phyloP scores from a whole-genome alignment of 92 coral and sea anemone genomes.

The Meandrina meandrites region DNA sequence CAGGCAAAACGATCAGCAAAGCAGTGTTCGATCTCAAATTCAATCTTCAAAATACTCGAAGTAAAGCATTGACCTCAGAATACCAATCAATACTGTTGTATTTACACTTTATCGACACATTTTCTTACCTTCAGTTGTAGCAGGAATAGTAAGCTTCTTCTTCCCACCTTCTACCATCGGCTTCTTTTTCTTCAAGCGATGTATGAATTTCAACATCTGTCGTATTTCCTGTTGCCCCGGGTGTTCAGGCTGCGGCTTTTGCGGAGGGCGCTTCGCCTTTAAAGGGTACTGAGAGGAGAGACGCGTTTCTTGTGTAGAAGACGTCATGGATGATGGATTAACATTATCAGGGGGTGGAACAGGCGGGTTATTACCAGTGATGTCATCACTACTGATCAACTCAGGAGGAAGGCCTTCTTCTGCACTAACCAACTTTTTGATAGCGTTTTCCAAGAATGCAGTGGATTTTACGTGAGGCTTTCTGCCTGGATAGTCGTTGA shows the following conservation, averaged over 20 bases:
- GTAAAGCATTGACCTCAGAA: no score
- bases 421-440: neutral
- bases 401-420: conserved; percentile 1
- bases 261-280: neutral
- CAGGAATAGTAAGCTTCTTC: conserved; percentile 40
- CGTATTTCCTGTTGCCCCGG: conserved; percentile 45
- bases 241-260: conserved; percentile 31
- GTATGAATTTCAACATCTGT: conserved; percentile 37
- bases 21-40: no score
- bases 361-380: neutral
- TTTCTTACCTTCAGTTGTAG: conserved; percentile 32
- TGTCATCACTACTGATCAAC: conserved; percentile 12
- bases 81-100: no score
- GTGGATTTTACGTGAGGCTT: neutral
- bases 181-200: conserved; percentile 29
- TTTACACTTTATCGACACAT: neutral
- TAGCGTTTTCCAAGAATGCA: neutral
- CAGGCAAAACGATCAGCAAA: no score
- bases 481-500: neutral
- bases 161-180: neutral
- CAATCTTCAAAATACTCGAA: no score
- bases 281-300: neutral
- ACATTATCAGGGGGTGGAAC: neutral
- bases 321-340: neutral
- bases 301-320: neutral